Evolutionary conservation across 2,888 invertebrate species (phyloP), one percentile per base, ranked within the genome.

Genomic region (Platycnemis pennipes): DNA sequence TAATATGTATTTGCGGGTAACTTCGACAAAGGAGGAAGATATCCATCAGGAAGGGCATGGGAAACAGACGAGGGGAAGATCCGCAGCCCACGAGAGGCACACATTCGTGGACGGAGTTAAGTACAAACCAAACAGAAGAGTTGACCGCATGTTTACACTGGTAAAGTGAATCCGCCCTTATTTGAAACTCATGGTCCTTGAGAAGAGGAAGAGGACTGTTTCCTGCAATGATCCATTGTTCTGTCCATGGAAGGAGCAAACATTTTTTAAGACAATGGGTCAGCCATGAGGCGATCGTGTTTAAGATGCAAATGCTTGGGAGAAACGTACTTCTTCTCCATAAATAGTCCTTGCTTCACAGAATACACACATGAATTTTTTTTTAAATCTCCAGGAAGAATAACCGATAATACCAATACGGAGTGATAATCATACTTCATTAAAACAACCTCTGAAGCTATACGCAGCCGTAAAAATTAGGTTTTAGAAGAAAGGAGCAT

Each of bases 141-240:
- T 89, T 56, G 89, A 89, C 56, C 91, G 91, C 42, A 42, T 91
- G 91, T 91, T 91, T 63, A 91, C 91, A 44, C 53, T 44, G 69
- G 63, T n/a, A 91, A 69, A 63, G 91, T 91, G 91, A 91, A 63
- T 63, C 63, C 69, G 69, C 45, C 26, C 26, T 77, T 26, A 37
- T 77, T 77, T 77, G 77, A 77, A 77, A 77, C 77, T 77, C 77
- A 8, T 77, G 37, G 37, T 4, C 77, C 31, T 37, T 37, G 77
- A 77, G 77, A 49, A 49, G 49, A 49, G 49, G 4, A 26, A 7
- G 26, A 63, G n/a, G 37, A 77, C 77, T 77, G 77, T 37, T 77
- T 31, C 77, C 37, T 77, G 37, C 31, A 37, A 37, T 37, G 77
- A 77, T 8, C 77, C 37, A 77, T 77, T 77, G 77, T 77, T 77